Conservation (phyloP, 2,797 vertebrate species). For the Pyrrhura leucotis region DNA sequence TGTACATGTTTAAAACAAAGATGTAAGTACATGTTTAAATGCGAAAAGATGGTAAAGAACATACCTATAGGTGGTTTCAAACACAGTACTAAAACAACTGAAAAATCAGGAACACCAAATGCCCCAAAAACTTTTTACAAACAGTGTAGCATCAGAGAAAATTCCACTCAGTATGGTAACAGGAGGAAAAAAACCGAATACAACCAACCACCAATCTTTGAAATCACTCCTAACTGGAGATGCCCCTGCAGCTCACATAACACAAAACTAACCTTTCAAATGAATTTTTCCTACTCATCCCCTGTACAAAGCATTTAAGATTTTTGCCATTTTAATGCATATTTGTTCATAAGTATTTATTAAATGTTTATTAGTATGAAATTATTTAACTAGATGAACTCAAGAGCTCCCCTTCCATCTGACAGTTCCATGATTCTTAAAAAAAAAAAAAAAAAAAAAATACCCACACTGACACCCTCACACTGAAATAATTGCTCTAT, state of each 20-base stretch:
- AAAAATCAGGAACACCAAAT: not conserved
- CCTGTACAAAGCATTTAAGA: not conserved
- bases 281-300: not conserved
- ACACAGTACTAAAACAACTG: not conserved
- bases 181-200: not conserved
- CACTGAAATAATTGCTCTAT: not conserved
- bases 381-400: not conserved
- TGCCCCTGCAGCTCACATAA: accelerated
- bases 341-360: not conserved
- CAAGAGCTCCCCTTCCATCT: not conserved
- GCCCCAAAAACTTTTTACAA: not conserved
- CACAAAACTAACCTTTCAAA: not conserved
- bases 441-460: not conserved
- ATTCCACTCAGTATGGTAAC: not conserved
- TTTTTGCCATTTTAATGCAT: not conserved
- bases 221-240: not conserved
- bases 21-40: not conserved
- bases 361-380: not conserved
- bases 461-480: not conserved
- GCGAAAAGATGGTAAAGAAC: not conserved
- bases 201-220: not conserved
- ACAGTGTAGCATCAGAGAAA: not conserved
- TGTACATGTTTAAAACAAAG: not conserved
- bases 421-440: not conserved
- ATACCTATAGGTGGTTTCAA: not conserved